phyloP scores from a whole-genome alignment of 2,888 invertebrate species.

The Philopedon plagiatum region DNA sequence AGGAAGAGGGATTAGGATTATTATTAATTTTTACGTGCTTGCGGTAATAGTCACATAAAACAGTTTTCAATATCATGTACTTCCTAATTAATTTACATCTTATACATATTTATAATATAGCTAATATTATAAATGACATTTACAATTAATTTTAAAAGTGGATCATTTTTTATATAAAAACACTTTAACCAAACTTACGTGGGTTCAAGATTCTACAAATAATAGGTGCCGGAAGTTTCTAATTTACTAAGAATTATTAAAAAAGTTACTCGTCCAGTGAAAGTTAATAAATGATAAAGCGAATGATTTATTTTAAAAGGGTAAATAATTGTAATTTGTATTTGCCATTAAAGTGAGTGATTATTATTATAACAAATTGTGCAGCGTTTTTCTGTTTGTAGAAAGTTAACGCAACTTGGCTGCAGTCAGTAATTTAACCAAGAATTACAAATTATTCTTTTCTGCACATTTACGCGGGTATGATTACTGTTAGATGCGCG shows the following conservation, averaged over 20 bases:
- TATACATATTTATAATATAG: too few relatives aligned
- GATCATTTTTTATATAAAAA: too few relatives aligned
- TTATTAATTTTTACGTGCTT: too few relatives aligned
- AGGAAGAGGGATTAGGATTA: too few relatives aligned
- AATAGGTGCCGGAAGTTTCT: neutral
- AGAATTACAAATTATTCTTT: constrained; percentile 1
- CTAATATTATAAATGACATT: too few relatives aligned
- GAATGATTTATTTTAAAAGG: constrained; percentile 14
- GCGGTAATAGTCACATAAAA: too few relatives aligned
- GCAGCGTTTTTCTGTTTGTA: constrained; percentile 11
- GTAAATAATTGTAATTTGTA: constrained; percentile 24
- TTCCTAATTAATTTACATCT: too few relatives aligned
- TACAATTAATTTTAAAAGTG: too few relatives aligned
- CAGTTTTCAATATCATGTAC: too few relatives aligned
- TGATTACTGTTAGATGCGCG: neutral
- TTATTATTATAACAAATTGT: constrained; percentile 26
- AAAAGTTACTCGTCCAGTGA: constrained; percentile 10
- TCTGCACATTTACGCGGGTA: neutral
- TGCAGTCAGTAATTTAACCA: neutral
- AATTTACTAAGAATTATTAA: constrained; percentile 5
- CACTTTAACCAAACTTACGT: neutral
- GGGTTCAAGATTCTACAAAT: neutral
- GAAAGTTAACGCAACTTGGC: neutral
- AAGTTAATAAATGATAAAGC: constrained; percentile 20
- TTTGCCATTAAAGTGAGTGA: constrained; percentile 15